Evolutionary conservation across 2,113 vertebrate species (phyloP).

Genomic region (Platichthys stellatus): DNA sequence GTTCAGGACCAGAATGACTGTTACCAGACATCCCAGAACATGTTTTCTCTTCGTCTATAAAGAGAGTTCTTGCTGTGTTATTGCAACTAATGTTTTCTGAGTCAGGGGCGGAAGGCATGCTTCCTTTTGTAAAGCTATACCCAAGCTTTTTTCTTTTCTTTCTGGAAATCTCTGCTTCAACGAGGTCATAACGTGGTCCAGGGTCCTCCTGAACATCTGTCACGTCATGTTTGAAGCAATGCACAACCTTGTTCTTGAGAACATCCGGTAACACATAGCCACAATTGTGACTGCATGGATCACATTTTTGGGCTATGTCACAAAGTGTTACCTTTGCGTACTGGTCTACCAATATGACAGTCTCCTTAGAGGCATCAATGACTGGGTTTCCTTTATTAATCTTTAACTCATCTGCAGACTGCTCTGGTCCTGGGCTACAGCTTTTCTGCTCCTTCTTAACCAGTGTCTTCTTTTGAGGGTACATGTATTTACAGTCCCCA

Average conservation of each 20-base stretch:
- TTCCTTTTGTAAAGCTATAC: background rate
- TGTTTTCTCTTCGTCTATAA: background rate
- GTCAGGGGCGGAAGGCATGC: background rate
- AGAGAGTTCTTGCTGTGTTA: background rate
- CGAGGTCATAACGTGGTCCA: background rate
- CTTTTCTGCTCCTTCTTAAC: slow-evolving; percentile 8
- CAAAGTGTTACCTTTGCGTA: slow-evolving; percentile 63
- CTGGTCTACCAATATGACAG: slow-evolving; percentile 6
- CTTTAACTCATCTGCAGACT: background rate
- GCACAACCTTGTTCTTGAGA: slow-evolving; percentile 51
- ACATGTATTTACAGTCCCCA: slow-evolving; percentile 25
- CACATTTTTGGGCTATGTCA: slow-evolving; percentile 48
- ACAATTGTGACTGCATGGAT: slow-evolving; percentile 25
- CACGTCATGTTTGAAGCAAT: slow-evolving; percentile 67
- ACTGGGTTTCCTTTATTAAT: background rate
- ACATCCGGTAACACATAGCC: slow-evolving; percentile 44
- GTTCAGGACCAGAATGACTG: background rate
- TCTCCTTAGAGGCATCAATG: slow-evolving; percentile 18
- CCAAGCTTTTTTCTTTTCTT: slow-evolving; percentile 38
- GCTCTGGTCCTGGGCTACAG: background rate
- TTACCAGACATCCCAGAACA: background rate
- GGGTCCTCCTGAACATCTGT: slow-evolving; percentile 7
- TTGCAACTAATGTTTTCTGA: background rate
- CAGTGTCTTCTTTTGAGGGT: slow-evolving; percentile 1
- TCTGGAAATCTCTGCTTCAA: background rate